Percentiles rank a stretch among this genome's conserved stretches.
These are phyloP conservation scores for Hypothenemus hampei DNA, from an alignment of 1,140 invertebrate species.

Conservation along the genomic window DNA sequence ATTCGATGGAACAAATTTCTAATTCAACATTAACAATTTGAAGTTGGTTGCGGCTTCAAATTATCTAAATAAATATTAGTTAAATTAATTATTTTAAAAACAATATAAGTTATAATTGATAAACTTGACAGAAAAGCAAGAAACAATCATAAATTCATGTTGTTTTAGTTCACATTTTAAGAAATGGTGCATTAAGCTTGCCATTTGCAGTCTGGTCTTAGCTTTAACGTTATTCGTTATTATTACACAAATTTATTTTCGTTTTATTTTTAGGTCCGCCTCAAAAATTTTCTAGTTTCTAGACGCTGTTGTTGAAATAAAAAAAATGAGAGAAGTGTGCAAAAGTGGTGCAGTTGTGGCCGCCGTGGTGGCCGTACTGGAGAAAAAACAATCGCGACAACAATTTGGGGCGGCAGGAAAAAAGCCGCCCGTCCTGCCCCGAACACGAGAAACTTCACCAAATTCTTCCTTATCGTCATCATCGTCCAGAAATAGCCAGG, in stretches of 20 bases:
- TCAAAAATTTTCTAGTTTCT: background rate
- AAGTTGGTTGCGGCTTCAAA: no score
- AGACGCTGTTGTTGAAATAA: background rate
- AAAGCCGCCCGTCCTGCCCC: background rate
- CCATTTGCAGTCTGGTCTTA: no score
- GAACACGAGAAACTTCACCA: constrained; percentile 3
- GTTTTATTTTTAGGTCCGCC: background rate
- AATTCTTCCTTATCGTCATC: background rate
- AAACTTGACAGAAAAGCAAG: no score
- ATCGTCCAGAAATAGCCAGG: constrained; percentile 14
- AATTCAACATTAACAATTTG: no score
- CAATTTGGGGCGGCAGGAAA: constrained; percentile 3
- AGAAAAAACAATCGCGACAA: constrained; percentile 33
- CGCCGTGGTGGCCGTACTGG: constrained; percentile 40
- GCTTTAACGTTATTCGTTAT: background rate
- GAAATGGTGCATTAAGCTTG: no score
- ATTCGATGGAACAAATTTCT: no score
- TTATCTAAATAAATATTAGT: no score
- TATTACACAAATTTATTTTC: background rate
- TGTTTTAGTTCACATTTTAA: no score
- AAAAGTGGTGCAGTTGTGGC: constrained; percentile 37
- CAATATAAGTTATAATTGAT: no score
- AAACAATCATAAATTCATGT: no score
- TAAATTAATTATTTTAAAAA: no score
- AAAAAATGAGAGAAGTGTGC: constrained; percentile 34